These are phyloP conservation scores for Eupithecia pulchellata DNA, from an alignment of 2,888 invertebrate species.

Conservation along the genomic window DNA sequence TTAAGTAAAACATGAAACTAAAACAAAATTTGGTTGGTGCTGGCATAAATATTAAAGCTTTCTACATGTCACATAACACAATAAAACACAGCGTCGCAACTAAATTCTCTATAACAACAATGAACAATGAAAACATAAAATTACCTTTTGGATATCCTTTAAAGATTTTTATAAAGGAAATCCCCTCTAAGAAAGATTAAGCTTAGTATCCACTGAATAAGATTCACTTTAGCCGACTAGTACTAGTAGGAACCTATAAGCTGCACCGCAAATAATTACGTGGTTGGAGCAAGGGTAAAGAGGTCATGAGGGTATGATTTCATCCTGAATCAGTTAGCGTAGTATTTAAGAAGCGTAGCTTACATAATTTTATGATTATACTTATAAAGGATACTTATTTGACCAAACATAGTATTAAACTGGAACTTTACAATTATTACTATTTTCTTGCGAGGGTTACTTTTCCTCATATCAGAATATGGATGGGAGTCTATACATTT, in stretches of 20 bases:
- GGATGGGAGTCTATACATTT: too few species aligned
- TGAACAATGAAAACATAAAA: background rate
- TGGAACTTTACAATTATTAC: too few species aligned
- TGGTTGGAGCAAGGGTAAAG: constrained; percentile 25
- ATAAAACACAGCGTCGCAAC: background rate
- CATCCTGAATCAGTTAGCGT: constrained; percentile 18
- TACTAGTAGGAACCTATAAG: constrained; percentile 17
- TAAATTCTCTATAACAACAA: background rate
- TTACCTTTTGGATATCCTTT: background rate
- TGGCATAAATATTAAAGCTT: background rate
- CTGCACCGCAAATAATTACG: constrained; percentile 31
- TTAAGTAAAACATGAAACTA: background rate
- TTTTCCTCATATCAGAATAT: too few species aligned
- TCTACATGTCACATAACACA: background rate
- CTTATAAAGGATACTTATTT: background rate
- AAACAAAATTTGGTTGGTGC: background rate
- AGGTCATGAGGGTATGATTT: constrained; percentile 31
- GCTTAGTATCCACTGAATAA: constrained; percentile 15
- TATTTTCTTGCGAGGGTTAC: too few species aligned
- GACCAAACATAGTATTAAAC: background rate
- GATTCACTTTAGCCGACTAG: constrained; percentile 29
- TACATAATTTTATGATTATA: background rate
- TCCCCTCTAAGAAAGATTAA: constrained; percentile 16
- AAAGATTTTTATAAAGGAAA: constrained; percentile 3
- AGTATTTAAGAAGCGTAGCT: constrained; percentile 12